phyloP scores from a whole-genome alignment of 2,888 invertebrate genomes.

The Leptarthrus brevirostris region DNA sequence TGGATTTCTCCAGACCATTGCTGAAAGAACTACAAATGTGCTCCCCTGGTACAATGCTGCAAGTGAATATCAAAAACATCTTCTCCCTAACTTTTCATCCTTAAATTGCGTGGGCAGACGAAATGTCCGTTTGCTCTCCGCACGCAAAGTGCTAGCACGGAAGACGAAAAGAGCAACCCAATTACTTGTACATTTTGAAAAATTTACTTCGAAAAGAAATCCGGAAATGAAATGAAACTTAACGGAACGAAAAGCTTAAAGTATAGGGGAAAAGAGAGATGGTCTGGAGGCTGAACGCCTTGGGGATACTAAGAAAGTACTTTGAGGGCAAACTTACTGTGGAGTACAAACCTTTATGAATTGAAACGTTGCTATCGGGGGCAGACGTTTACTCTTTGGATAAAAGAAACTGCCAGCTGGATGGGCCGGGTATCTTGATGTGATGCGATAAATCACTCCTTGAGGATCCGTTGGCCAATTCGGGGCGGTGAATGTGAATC shows the following conservation, averaged over 20 bases:
- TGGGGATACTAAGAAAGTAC: slow-evolving; percentile 7
- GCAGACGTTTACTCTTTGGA: slow-evolving; percentile 86
- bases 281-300: background rate
- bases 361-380: slow-evolving; percentile 90
- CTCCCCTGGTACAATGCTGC: background rate
- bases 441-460: slow-evolving; percentile 88
- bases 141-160: slow-evolving; percentile 2
- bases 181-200: slow-evolving; percentile 43
- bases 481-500: slow-evolving; percentile 95
- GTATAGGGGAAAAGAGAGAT: background rate
- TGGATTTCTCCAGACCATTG: background rate
- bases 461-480: slow-evolving; percentile 94
- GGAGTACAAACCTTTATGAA: slow-evolving; percentile 81
- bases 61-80: slow-evolving; percentile 5
- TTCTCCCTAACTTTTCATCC: slow-evolving; percentile 1
- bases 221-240: slow-evolving; percentile 46
- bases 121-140: slow-evolving; percentile 23
- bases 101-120: slow-evolving; percentile 26
- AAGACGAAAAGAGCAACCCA: slow-evolving; percentile 35
- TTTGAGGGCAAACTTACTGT: slow-evolving; percentile 15
- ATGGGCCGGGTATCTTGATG: slow-evolving; percentile 88
- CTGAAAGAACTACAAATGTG: background rate
- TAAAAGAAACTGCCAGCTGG: slow-evolving; percentile 96
- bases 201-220: slow-evolving; percentile 38
- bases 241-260: slow-evolving; percentile 22